Conservation (phyloP, 2,888 invertebrate genomes). For the Stomorhina lunata region DNA sequence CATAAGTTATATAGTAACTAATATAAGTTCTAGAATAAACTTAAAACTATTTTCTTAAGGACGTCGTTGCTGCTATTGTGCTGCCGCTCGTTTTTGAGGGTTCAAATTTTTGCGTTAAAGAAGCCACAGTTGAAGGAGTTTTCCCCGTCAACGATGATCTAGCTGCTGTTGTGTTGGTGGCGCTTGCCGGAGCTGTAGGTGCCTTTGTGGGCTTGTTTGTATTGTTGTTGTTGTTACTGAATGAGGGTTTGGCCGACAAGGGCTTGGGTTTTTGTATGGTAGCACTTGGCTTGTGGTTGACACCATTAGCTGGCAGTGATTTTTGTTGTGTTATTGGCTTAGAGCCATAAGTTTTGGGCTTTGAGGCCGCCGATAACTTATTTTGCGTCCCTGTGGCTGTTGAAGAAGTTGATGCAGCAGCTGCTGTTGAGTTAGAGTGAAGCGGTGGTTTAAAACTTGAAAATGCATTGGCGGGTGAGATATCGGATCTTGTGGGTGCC, state of each 20-base stretch:
- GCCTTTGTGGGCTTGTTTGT: conserved; percentile 60
- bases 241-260: conserved; percentile 75
- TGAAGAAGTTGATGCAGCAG: background rate
- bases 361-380: conserved; percentile 34
- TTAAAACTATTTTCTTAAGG: conserved; percentile 66
- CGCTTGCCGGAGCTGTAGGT: conserved; percentile 53
- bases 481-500: conserved; percentile 77
- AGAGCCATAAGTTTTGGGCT: conserved; percentile 54
- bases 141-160: conserved; percentile 60
- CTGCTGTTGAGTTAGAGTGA: conserved; percentile 42
- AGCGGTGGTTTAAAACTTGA: conserved; percentile 77
- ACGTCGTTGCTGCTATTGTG: conserved; percentile 55
- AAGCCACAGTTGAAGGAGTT: conserved; percentile 70
- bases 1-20: too few relatives aligned
- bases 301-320: conserved; percentile 67
- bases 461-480: conserved; percentile 75
- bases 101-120: conserved; percentile 75
- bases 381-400: conserved; percentile 64
- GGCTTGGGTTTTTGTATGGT: conserved; percentile 76
- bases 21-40: too few relatives aligned
- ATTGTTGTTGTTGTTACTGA: conserved; percentile 69
- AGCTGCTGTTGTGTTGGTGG: conserved; percentile 56
- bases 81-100: conserved; percentile 62
- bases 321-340: conserved; percentile 45
- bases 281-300: conserved; percentile 69